Conservation (phyloP, 2,113 vertebrate species). For the Holacanthus passer region DNA sequence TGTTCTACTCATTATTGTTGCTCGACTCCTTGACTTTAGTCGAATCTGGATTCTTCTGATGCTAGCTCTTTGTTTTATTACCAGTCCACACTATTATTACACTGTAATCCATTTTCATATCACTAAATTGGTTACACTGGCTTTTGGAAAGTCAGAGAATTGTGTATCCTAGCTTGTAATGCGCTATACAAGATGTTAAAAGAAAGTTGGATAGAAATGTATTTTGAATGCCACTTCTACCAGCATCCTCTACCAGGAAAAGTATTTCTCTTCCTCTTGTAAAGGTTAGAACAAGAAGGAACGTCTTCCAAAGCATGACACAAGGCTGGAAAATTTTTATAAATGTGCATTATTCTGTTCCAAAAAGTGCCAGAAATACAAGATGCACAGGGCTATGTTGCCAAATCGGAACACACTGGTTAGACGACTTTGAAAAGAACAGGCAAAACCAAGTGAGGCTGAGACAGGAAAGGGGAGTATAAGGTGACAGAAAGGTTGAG, state of each 20-base stretch:
- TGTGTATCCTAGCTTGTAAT: not conserved
- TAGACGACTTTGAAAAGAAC: conserved; percentile 33
- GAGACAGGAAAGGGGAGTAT: conserved; percentile 3
- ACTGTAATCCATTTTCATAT: too few species aligned
- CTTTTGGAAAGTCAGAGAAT: not conserved
- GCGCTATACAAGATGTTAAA: not conserved
- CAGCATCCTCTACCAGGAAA: not conserved
- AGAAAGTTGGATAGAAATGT: not conserved
- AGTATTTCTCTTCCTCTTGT: not conserved
- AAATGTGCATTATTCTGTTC: conserved; percentile 9
- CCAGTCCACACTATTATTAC: too few species aligned
- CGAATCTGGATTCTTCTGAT: too few species aligned
- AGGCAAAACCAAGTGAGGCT: conserved; percentile 10
- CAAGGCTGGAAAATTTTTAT: not conserved
- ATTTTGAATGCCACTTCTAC: not conserved
- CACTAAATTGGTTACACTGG: too few species aligned
- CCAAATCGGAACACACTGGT: conserved; percentile 5
- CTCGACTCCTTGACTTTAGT: too few species aligned
- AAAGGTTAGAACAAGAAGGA: conserved; percentile 25
- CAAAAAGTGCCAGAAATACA: conserved; percentile 27
- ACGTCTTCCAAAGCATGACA: not conserved
- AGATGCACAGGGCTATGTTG: not conserved
- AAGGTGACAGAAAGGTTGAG: conserved; percentile 26
- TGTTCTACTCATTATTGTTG: too few species aligned
- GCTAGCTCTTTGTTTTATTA: too few species aligned